These are phyloP conservation scores for Andricus quercusramuli DNA, from an alignment of 2,888 invertebrate genomes.

Conservation along the genomic window DNA sequence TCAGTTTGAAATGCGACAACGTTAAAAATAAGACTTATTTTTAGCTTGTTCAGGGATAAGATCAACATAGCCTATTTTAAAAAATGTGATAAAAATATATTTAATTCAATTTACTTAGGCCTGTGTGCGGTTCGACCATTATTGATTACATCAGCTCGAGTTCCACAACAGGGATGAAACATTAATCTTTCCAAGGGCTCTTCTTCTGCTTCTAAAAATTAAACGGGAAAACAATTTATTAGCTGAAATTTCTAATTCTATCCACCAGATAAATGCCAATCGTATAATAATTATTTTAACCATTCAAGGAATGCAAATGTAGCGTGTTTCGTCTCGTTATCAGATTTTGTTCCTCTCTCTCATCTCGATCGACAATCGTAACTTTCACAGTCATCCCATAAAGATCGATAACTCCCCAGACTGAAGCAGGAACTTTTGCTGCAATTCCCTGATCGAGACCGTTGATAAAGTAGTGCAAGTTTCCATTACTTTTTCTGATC, in stretches of 20 bases:
- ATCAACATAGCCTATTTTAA: too few species aligned
- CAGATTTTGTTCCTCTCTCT: slow-evolving; percentile 88
- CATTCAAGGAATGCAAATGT: slow-evolving; percentile 79
- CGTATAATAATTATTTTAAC: slow-evolving; percentile 56
- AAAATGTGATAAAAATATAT: not conserved
- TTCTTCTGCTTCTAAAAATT: slow-evolving; percentile 69
- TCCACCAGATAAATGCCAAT: not conserved
- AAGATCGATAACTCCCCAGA: slow-evolving; percentile 97
- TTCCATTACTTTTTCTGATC: slow-evolving; percentile 91
- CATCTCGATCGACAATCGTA: slow-evolving; percentile 91
- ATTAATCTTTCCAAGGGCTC: slow-evolving; percentile 84
- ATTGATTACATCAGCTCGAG: slow-evolving; percentile 94
- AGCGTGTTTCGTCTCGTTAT: slow-evolving; percentile 85
- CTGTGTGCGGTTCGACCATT: slow-evolving; percentile 94
- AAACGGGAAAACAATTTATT: not conserved
- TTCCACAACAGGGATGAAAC: slow-evolving; percentile 95
- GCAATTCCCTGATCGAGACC: slow-evolving; percentile 96
- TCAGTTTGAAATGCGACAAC: too few species aligned
- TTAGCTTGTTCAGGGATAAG: too few species aligned
- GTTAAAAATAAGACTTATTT: too few species aligned
- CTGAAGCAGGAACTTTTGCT: slow-evolving; percentile 87
- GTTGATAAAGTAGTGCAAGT: slow-evolving; percentile 95
- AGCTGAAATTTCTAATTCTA: not conserved
- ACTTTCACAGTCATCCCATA: slow-evolving; percentile 97
- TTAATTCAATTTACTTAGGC: slow-evolving; percentile 85